Percentiles rank a stretch among this genome's conserved stretches.
These are phyloP conservation scores for Gopherus flavomarginatus DNA, from an alignment of 2,113 vertebrate species.

Conservation along the genomic window DNA sequence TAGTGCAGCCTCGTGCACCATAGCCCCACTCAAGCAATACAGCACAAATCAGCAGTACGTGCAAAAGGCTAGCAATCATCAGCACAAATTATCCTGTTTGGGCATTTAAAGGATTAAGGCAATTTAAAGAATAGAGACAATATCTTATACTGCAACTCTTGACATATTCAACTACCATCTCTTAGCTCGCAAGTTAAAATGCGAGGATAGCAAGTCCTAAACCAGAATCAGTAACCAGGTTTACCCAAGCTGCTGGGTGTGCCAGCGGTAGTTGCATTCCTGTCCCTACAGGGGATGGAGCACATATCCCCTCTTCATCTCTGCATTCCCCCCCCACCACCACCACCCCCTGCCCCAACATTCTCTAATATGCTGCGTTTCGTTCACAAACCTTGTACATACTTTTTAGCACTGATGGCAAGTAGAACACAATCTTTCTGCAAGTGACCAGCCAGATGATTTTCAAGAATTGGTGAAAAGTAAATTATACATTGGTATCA, in stretches of 20 bases:
- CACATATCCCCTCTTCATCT: too few relatives aligned
- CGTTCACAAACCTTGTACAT: too few relatives aligned
- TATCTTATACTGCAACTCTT: background rate
- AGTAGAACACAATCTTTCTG: too few relatives aligned
- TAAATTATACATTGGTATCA: background rate
- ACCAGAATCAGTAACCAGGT: background rate
- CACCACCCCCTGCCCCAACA: too few relatives aligned
- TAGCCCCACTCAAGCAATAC: background rate
- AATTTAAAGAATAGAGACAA: background rate
- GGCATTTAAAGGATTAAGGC: background rate
- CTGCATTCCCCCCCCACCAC: too few relatives aligned
- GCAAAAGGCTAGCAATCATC: background rate
- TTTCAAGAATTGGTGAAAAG: background rate
- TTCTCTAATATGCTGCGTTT: too few relatives aligned
- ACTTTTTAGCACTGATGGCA: too few relatives aligned
- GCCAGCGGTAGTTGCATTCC: background rate
- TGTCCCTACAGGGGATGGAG: background rate
- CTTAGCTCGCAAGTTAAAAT: background rate
- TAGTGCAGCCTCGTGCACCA: background rate
- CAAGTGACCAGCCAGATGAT: too few relatives aligned
- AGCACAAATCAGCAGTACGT: background rate
- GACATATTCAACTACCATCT: background rate
- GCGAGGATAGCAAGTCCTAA: background rate
- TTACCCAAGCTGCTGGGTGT: background rate
- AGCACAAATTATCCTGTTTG: background rate